Evolutionary conservation across 2,797 vertebrate genomes (phyloP), one percentile per base, ranked within the genome.

Genomic region (Yasuhikotakia modesta): DNA sequence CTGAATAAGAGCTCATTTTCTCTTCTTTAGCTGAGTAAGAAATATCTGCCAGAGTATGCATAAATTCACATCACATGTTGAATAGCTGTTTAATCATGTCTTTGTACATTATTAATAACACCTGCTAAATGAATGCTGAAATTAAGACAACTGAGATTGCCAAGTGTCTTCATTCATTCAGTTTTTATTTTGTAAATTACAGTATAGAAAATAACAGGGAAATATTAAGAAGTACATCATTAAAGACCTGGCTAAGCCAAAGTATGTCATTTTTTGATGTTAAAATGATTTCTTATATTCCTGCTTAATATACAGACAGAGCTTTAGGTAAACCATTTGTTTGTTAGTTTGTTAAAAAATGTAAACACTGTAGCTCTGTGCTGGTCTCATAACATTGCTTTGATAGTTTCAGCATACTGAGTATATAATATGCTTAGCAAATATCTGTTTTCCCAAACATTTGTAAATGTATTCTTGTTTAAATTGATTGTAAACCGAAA

Each of bases 1-100:
- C 27, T 73, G 8, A 55, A 53, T 50, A 32, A 35, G 61, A 66
- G 48, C 53, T 65, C 53, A 63, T 60, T 16, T 43, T 48, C 22
- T 73, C 17, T 13, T 46, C 24, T 63, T 66, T 55, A n/a, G 22
- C 17, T 14, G 32, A 3, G 45, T 45, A 10, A 55, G 50, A 43
- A 75, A 65, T 53, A 30, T 65, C 60, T 53, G 27, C 19, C 21
- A 45, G 10, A 75, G 13, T 43, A 22, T 43, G 17, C 32, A 30
- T 22, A 11, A n/a, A 39, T 8, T 39, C 60, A 52, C 17, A 39
- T 55, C 1, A 22, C 45, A 16, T 32, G 16, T 30, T 74, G n/a
- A 53, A 65, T 39, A 11, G 5, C 1, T 52, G 72, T 13, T 65
- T 53, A 65, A 43, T 24, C 60, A 45, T 13, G 27, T 5, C 19